Conservation (phyloP, 2,797 vertebrate genomes). For the Dipus sagitta region DNA sequence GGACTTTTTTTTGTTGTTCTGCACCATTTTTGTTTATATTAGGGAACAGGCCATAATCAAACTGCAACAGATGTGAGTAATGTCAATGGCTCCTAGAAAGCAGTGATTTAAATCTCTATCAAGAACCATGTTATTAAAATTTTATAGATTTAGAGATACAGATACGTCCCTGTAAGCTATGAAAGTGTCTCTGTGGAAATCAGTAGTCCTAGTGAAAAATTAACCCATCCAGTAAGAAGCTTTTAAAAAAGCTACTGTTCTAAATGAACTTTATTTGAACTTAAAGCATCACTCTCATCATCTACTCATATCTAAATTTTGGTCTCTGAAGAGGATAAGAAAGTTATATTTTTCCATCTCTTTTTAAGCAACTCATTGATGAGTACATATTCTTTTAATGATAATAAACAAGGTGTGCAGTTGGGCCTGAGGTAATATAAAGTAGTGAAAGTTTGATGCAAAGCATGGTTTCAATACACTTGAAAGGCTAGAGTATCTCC, state of each 20-base stretch:
- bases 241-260: slow-evolving; percentile 42
- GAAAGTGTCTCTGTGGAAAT: slow-evolving; percentile 55
- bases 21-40: slow-evolving; percentile 32
- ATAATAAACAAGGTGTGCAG: neutral
- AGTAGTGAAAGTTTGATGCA: neutral
- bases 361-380: slow-evolving; percentile 24
- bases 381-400: slow-evolving; percentile 49
- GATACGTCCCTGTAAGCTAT: neutral
- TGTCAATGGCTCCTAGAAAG: slow-evolving; percentile 51
- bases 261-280: slow-evolving; percentile 57
- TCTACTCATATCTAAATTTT: slow-evolving; percentile 21
- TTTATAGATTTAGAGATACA: slow-evolving; percentile 64
- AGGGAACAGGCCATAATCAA: slow-evolving; percentile 16
- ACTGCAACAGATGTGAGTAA: slow-evolving; percentile 41
- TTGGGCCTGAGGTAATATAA: neutral
- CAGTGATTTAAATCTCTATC: slow-evolving; percentile 59
- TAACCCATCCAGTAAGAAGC: neutral
- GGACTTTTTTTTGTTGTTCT: slow-evolving; percentile 46
- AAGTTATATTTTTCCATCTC: slow-evolving; percentile 17
- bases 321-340: neutral
- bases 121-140: slow-evolving; percentile 29
- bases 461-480: neutral
- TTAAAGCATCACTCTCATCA: neutral
- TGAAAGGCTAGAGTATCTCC: neutral
- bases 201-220: slow-evolving; percentile 42